These are phyloP conservation scores for Porites australiensis DNA, from an alignment of 64 coral and sea anemone species.

Conservation along the genomic window DNA sequence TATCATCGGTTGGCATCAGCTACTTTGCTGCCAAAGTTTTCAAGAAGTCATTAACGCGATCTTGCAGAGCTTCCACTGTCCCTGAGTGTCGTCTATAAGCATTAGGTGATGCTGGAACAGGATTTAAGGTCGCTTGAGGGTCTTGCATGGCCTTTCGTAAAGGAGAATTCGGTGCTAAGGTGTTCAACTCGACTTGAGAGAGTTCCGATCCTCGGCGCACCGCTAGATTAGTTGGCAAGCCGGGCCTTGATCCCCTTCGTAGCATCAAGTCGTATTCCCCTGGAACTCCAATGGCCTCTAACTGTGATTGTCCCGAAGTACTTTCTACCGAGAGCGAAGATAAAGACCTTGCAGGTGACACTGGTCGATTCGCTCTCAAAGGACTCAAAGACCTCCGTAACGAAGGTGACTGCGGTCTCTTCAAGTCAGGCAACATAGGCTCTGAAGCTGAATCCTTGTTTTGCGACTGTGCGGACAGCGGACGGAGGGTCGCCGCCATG, in stretches of 20 bases:
- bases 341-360: not conserved
- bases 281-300: not conserved
- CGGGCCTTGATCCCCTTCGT: constrained; percentile 2
- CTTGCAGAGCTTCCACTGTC: constrained; percentile 8
- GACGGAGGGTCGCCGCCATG: not conserved
- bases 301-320: not conserved
- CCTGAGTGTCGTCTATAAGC: constrained; percentile 5
- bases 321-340: not conserved
- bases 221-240: not conserved
- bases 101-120: constrained; percentile 14
- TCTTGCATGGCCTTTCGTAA: constrained; percentile 33
- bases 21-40: constrained; percentile 19
- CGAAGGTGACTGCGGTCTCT: not conserved
- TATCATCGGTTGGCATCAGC: not conserved
- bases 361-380: not conserved
- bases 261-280: not conserved
- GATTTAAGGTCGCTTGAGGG: constrained; percentile 41
- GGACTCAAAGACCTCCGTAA: constrained; percentile 23
- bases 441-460: not conserved
- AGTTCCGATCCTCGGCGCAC: constrained; percentile 24
- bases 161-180: constrained; percentile 16
- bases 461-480: not conserved
- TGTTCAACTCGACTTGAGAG: constrained; percentile 9
- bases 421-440: constrained; percentile 19
- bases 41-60: constrained; percentile 41